Conservation (phyloP, 2,888 invertebrate species). For the Hetaerina titia region DNA sequence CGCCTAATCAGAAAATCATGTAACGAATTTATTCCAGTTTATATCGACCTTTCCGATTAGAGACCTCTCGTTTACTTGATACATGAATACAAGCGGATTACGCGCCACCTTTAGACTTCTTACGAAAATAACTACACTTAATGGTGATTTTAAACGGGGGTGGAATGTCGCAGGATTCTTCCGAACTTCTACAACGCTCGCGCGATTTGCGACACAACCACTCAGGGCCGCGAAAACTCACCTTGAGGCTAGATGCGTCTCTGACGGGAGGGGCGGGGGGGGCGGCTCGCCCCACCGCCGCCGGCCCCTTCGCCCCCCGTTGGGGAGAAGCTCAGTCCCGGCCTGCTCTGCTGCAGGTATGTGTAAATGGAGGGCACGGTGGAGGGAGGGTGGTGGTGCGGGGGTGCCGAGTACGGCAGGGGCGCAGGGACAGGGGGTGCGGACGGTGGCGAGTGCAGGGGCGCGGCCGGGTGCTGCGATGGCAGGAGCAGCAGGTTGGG, state of each 20-base stretch:
- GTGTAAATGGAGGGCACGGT: constrained; percentile 71
- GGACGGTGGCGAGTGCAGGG: not conserved
- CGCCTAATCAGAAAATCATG: no score
- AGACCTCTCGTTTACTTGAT: no score
- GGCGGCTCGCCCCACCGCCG: not conserved
- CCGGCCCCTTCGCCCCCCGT: constrained; percentile 11
- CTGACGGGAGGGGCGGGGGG: constrained; percentile 82
- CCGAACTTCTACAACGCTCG: not conserved
- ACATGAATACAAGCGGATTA: not conserved
- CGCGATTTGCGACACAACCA: not conserved
- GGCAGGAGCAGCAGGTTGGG: constrained; percentile 75
- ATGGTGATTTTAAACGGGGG: not conserved
- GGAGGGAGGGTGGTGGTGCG: constrained; percentile 69
- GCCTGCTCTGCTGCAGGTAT: constrained; percentile 75
- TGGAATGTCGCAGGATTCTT: not conserved
- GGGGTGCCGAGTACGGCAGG: constrained; percentile 53
- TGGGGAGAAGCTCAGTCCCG: constrained; percentile 73
- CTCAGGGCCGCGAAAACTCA: not conserved
- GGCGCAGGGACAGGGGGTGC: constrained; percentile 8
- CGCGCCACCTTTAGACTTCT: not conserved
- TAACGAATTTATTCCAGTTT: no score
- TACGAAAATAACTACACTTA: not conserved
- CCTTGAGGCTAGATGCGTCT: constrained; percentile 83
- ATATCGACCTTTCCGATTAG: no score
- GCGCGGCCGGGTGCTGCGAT: constrained; percentile 72